Base-by-base conservation (phyloP, 92 coral and sea anemone species). In the Siderastrea radians region DNA sequence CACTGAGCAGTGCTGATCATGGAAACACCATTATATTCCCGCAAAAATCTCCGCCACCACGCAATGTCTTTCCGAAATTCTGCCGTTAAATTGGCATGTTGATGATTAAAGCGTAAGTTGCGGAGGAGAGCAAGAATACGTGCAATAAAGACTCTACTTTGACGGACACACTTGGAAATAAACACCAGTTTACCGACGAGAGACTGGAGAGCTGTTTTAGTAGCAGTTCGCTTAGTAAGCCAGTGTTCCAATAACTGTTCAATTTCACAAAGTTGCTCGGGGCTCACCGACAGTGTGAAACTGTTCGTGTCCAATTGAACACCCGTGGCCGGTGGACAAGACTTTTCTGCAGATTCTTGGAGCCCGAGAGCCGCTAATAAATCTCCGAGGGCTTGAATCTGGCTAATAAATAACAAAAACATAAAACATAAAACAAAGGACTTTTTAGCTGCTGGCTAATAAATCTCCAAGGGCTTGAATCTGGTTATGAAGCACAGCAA, bases 21-120 rank as follows among this genome's bases (percentile, higher is more conserved):
- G 9, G 78, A 55, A 9, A 90, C 83, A 49, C 93, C 90, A 46
- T 86, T 90, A 63, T 80, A 90, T 17, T 47, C 68, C 54, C 82
- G 75, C 75, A 80, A 46, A 67, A 86, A 86, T 11, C 84, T 79
- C 49, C 51, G 68, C 91, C 91, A 90, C 93, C 93, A 90, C 8
- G 3, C 47, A 13, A 86, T 45, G 60, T 90, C 90, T 72, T 72
- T 79, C 45, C 86, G 85, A 79, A 11, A 52, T 57, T 57, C 62
- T 57, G 62, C 62, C 13, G 62, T 57, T 6, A 85, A 64, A 49
- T 66, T 64, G 4, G 54, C 71, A 49, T 66, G 91, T 57, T 91
- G 84, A 75, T 91, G 93, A 79, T 84, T 84, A 38, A 12, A 86
- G 1, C 61, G 46, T 19, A 85, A 15, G 5, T 19, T 55, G 12